Base-by-base conservation (phyloP, 2,113 vertebrate species). In the Hemiscyllium ocellatum region DNA sequence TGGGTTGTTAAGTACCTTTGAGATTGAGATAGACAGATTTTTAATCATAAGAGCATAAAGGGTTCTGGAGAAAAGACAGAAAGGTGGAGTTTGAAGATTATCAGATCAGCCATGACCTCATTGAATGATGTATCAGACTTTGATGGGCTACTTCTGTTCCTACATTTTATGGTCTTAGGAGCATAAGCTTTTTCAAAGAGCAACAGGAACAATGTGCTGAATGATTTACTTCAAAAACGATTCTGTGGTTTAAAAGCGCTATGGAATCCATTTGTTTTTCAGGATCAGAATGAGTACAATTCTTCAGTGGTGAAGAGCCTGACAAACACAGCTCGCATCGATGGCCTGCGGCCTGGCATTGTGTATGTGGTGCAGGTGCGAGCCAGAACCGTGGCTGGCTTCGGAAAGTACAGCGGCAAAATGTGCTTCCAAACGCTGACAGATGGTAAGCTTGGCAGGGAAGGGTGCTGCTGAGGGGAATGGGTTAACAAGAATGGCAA, bases 341-440 rank as follows among this genome's bases (percentile, higher is more conserved):
- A 99, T 47, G 98, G 98, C 96, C 98, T 99, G 85, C 97, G 99
- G 93, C 97, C 99, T 0, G 99, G 98, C 91, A 98, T 98, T 78
- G 98, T 99, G 3, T 99, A 99, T 0, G 99, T 99, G 97, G 98
- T 99, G 20, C 99, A 99, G 97, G 99, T 99, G 97, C 98, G 99
- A 0, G 99, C 99, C 0, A 98, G 99, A 97, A 99, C 99, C 0
- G 99, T 99, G 96, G 99, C 99, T 0, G 99, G 99, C 96, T 99
- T 99, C 0, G 99, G 99, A 97, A 99, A 99, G 97, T 99, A 98
- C 98, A 99, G 99, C n/a, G 98, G 98, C 97, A 99, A 99, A 98
- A 99, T 99, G 99, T 99, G 99, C 98, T 99, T 99, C 98, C 99
- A 99, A 97, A 99, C 99, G 0, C 98, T 99, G 96, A 99, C 98